Evolutionary conservation across 1,140 invertebrate genomes (phyloP).

Genomic region (Oedothorax gibbosus): DNA sequence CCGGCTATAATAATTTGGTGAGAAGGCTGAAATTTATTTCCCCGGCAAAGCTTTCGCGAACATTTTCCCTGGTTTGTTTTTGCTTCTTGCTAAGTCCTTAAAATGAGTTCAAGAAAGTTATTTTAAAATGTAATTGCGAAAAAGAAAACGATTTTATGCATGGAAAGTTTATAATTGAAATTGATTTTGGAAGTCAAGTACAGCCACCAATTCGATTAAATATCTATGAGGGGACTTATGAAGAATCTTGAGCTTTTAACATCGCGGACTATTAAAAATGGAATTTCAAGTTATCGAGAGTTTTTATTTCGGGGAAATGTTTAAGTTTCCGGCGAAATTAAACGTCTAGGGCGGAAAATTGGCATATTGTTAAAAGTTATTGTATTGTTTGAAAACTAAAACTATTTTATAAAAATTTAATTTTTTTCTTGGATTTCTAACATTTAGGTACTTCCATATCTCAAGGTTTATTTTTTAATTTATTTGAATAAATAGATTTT

Average conservation of each 20-base stretch:
- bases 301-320: too few relatives aligned
- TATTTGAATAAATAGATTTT: too few relatives aligned
- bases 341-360: too few relatives aligned
- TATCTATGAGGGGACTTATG: not conserved
- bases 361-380: too few relatives aligned
- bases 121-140: constrained; percentile 38
- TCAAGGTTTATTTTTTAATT: too few relatives aligned
- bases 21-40: not conserved
- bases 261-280: too few relatives aligned
- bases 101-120: constrained; percentile 3
- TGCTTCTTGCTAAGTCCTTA: constrained; percentile 1
- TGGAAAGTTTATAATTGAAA: constrained; percentile 49
- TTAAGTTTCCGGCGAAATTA: too few relatives aligned
- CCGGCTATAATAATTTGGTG: not conserved
- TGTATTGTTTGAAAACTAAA: too few relatives aligned
- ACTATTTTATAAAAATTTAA: too few relatives aligned
- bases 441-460: too few relatives aligned
- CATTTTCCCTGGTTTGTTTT: not conserved
- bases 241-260: constrained; percentile 13
- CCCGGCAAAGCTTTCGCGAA: not conserved
- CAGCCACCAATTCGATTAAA: constrained; percentile 33
- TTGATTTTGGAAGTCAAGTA: constrained; percentile 35
- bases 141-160: constrained; percentile 48
- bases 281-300: too few relatives aligned
- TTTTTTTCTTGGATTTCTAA: too few relatives aligned